phyloP scores from a whole-genome alignment of 2,113 vertebrate species.

The Pseudorasbora parva region DNA sequence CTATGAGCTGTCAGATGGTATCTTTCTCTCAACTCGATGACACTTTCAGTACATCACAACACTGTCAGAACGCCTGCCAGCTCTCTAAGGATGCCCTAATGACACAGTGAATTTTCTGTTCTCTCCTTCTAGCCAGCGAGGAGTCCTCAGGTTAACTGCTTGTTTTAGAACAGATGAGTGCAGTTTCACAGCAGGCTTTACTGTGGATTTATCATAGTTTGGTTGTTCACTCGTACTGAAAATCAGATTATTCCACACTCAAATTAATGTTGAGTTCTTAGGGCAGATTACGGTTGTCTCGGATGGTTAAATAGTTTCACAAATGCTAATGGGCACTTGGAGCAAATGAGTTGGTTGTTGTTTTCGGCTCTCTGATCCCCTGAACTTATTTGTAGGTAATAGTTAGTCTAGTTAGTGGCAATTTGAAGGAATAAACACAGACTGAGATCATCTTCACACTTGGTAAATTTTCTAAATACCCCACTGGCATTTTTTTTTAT shows the following conservation, averaged over 20 bases:
- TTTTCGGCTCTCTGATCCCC: constrained; percentile 20
- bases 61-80: neutral
- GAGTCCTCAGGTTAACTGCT: neutral
- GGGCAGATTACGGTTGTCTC: constrained; percentile 46
- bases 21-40: constrained; percentile 10
- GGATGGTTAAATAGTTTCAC: constrained; percentile 51
- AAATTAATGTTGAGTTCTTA: constrained; percentile 43
- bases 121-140: neutral
- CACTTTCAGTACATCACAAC: neutral
- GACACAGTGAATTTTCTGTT: neutral
- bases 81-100: constrained; percentile 12
- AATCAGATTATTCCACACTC: constrained; percentile 53
- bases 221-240: constrained; percentile 35
- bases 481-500: neutral
- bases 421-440: neutral
- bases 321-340: constrained; percentile 34
- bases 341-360: constrained; percentile 29
- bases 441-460: neutral
- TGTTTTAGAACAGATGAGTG: constrained; percentile 26
- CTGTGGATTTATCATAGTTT: constrained; percentile 29
- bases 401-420: neutral
- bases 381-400: neutral
- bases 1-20: constrained; percentile 17
- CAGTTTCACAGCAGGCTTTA: constrained; percentile 28
- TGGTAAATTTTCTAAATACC: neutral